Evolutionary conservation across 2,797 vertebrate genomes (phyloP), one percentile per base, ranked within the genome.

Genomic region (Lithobates sylvaticus): DNA sequence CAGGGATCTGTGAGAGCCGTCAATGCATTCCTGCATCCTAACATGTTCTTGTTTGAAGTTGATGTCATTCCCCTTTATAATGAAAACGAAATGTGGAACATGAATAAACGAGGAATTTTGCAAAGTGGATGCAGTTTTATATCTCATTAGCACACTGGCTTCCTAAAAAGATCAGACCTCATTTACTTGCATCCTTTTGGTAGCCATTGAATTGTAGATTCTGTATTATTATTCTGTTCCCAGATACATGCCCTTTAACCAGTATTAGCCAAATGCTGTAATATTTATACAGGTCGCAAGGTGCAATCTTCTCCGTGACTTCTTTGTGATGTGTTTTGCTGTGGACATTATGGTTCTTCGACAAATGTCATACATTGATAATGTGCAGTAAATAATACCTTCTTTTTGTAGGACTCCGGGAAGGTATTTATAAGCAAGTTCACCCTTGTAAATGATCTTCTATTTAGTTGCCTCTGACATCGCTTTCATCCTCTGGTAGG

Each of bases 141-240:
- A 79, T 88, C 87, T 27, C 34, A 78, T 90, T 78, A 89, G 34
- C 78, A 77, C 78, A 75, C 87, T 90, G 89, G 88, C 88, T 74
- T 75, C 74, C 2, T 86, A 84, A 67, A 84, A 81, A 77, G 6
- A 73, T n/a, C 1, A 18, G 15, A 18, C 83, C 85, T 71, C 83
- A n/a, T 70, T 88, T 85, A 73, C 88, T 88, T 85, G 85, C 69
- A 64, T 54, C 39, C n/a, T 61, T 81, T 47, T 70, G 89, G 23
- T 76, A 3, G 85, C 73, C 42, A 72, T 27, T 26, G 78, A 88
- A 71, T 84, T 89, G 86, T 7, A 54, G 75, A 76, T 69, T 83
- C 29, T 73, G 26, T 88, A 69, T n/a, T 80, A 71, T 86, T 67
- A 64, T 82, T 77, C 39, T 65, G 75, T 47, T 47, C 78, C 80